These are phyloP conservation scores for Heteromormyrus szaboi DNA, from an alignment of 2,797 vertebrate genomes.

Conservation along the genomic window DNA sequence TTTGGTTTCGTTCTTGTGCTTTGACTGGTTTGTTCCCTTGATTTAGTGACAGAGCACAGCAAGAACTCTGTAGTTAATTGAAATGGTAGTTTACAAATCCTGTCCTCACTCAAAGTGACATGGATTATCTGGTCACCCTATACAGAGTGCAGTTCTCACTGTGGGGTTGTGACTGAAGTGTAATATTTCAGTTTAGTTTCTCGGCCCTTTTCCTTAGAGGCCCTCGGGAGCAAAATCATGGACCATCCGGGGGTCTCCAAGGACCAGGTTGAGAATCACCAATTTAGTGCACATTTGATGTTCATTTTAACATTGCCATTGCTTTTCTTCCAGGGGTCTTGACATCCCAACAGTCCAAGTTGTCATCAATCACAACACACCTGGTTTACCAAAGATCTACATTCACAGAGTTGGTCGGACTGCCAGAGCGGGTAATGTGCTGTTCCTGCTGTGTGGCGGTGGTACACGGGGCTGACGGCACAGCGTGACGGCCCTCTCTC, in stretches of 20 bases:
- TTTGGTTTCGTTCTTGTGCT: not conserved
- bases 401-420: slow-evolving; percentile 94
- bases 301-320: not conserved
- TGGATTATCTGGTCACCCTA: not conserved
- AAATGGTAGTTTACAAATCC: not conserved
- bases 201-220: not conserved
- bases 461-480: not conserved
- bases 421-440: slow-evolving; percentile 77
- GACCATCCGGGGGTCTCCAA: not conserved
- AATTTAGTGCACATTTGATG: not conserved
- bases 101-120: not conserved
- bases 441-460: not conserved
- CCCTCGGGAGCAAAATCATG: not conserved
- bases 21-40: not conserved
- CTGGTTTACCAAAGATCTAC: slow-evolving; percentile 88
- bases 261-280: not conserved
- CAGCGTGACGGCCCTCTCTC: not conserved
- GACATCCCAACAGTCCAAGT: slow-evolving; percentile 93
- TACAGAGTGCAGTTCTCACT: not conserved
- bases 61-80: not conserved
- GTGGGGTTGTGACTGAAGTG: not conserved
- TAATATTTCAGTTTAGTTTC: not conserved
- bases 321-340: slow-evolving; percentile 65
- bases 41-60: not conserved
- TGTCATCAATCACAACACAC: slow-evolving; percentile 94